Evolutionary conservation across 2,797 vertebrate genomes (phyloP).

Genomic region (Notolepis coatsorum): DNA sequence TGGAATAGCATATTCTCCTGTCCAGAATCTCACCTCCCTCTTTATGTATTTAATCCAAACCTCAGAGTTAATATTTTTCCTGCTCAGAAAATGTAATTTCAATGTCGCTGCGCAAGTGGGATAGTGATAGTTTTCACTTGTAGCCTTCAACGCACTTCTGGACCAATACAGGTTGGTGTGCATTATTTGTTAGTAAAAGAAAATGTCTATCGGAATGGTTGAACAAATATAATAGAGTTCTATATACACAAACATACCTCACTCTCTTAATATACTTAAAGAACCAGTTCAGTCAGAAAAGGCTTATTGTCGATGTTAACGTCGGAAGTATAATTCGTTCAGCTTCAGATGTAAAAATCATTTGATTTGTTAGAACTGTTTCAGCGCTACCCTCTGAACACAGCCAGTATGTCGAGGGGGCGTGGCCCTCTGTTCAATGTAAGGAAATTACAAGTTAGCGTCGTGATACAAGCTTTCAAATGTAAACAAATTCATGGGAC

Average conservation of each 20-base stretch:
- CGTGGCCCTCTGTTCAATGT: too few species aligned
- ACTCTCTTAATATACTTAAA: slow-evolving; percentile 47
- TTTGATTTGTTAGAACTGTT: too few species aligned
- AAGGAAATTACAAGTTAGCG: too few species aligned
- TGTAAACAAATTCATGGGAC: too few species aligned
- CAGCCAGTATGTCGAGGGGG: too few species aligned
- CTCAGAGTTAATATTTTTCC: slow-evolving; percentile 1
- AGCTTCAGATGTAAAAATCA: too few species aligned
- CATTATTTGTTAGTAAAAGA: slow-evolving; percentile 45
- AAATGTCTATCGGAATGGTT: slow-evolving; percentile 23
- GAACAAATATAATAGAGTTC: slow-evolving; percentile 25
- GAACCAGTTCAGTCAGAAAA: too few species aligned
- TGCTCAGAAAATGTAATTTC: slow-evolving; percentile 5
- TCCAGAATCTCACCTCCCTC: slow-evolving; percentile 25
- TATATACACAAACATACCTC: slow-evolving; percentile 63
- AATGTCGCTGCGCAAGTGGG: slow-evolving; percentile 17
- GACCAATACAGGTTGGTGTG: slow-evolving; percentile 42
- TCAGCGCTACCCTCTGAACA: too few species aligned
- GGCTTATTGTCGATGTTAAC: too few species aligned
- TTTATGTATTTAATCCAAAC: slow-evolving; percentile 11
- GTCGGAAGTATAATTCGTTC: too few species aligned
- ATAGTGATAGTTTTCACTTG: slow-evolving; percentile 13
- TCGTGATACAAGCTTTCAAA: too few species aligned
- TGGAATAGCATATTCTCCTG: slow-evolving; percentile 20
- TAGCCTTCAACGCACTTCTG: slow-evolving; percentile 63